Evolutionary conservation across 2,113 vertebrate species (phyloP), one percentile per base, ranked within the genome.

Genomic region (Oryzias celebensis): DNA sequence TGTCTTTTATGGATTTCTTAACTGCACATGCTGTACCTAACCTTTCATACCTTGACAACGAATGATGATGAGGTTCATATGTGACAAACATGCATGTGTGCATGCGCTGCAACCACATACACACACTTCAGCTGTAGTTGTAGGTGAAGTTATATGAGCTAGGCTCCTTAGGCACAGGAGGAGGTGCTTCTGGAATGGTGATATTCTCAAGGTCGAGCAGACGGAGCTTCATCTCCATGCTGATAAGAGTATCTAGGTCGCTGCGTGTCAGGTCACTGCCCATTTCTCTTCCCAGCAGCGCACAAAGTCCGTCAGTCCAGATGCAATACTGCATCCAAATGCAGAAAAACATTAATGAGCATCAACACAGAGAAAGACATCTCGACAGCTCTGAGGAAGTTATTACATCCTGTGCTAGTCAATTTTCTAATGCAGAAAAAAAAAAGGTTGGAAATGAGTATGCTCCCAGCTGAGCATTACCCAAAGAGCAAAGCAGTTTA

Each of bases 181-280:
- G 96, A 0, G 96, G 95, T 0, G 94, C 95, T 51, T 98, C 97
- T 0, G 96, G 97, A 58, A 98, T 98, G 62, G 94, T 94, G 87
- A 99, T 94, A 80, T 99, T 99, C 90, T 99, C 97, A 86, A 99
- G 86, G 91, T 98, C 97, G 23, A 98, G 91, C 48, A 99, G 94
- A 64, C 97, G 94, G 81, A 98, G 93, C 89, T 99, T 99, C 95
- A 99, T 96, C 84, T 99, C 97, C 97, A 99, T 99, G 88, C 94
- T 98, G 81, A 99, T 95, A 75, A 99, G 86, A 0, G 96, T 98
- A 85, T 99, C 96, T 63, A 99, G 93, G 91, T 99, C 97, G 1
- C 94, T 98, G 77, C 94, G 95, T 1, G 96, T 98, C 87, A 99
- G 93, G 83, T 99, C 97, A 0, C 96, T 98, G 85, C 91, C 94